These are phyloP conservation scores for Ptycholaimellus sp. DNA, from an alignment of 2,888 invertebrate genomes.

Conservation along the genomic window DNA sequence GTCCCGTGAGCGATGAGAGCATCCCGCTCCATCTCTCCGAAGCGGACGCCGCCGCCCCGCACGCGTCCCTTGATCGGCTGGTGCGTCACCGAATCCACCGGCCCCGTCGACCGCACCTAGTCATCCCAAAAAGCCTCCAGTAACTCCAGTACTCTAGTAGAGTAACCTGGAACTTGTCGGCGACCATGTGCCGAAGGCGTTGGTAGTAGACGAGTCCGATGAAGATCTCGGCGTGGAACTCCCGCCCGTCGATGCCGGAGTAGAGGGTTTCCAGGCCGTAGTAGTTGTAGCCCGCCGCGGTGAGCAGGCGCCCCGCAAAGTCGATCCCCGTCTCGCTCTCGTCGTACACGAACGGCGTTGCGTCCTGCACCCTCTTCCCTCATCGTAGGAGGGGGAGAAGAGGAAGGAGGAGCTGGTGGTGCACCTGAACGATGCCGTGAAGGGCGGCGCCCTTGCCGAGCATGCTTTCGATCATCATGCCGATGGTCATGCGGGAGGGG, in stretches of 20 bases:
- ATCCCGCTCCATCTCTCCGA: constrained; percentile 99
- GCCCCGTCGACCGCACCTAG: constrained; percentile 74
- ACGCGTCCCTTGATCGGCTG: constrained; percentile 69
- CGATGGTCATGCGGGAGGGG: constrained; percentile 93
- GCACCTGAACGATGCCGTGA: constrained; percentile 39
- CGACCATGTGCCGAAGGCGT: constrained; percentile 91
- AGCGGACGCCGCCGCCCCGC: constrained; percentile 49
- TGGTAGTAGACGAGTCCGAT: constrained; percentile 93
- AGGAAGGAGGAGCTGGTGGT: neutral
- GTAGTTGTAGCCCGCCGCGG: constrained; percentile 75
- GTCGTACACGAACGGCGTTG: constrained; percentile 31
- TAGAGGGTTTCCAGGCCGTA: constrained; percentile 85
- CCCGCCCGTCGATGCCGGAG: constrained; percentile 69
- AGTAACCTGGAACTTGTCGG: constrained; percentile 83
- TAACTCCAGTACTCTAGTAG: constrained; percentile 28
- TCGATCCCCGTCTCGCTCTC: too few relatives aligned
- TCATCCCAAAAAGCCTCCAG: constrained; percentile 4
- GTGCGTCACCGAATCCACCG: constrained; percentile 64
- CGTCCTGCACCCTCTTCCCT: neutral
- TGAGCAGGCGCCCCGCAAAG: constrained; percentile 60
- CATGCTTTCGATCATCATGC: constrained; percentile 98
- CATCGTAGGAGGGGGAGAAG: neutral
- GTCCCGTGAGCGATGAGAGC: constrained; percentile 81
- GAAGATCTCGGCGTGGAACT: constrained; percentile 62
- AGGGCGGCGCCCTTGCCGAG: constrained; percentile 79